A percentile compares a stretch with the other conserved stretches of the same genome.
Conservation (phyloP, 1,140 invertebrate species). For the Drosophila tsacasi region DNA sequence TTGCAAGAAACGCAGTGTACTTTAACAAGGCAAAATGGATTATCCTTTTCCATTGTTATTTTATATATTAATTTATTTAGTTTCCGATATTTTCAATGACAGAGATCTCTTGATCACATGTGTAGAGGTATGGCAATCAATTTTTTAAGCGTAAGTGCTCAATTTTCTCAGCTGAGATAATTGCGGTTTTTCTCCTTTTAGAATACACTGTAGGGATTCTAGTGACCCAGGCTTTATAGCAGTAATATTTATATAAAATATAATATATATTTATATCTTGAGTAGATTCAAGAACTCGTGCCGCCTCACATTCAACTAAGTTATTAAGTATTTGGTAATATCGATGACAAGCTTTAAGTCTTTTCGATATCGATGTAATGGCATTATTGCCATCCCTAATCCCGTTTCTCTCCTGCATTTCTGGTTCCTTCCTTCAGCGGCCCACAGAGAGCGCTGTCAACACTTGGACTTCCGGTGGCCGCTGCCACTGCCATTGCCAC, state of each 20-base stretch:
- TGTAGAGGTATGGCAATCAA: background rate
- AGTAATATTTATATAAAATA: no score
- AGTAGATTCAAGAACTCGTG: background rate
- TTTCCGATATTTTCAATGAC: no score
- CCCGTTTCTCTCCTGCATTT: slow-evolving; percentile 9
- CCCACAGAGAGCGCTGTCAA: slow-evolving; percentile 76
- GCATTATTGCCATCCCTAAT: slow-evolving; percentile 11
- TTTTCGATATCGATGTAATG: background rate
- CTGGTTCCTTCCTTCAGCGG: slow-evolving; percentile 41
- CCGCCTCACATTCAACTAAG: background rate
- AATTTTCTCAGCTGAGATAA: no score
- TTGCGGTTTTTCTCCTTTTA: no score
- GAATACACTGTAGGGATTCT: no score
- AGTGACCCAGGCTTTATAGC: no score
- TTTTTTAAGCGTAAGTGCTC: no score
- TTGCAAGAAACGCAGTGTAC: no score
- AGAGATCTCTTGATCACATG: background rate
- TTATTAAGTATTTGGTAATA: background rate
- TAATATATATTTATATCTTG: no score
- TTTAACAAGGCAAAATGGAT: no score
- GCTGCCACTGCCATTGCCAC: slow-evolving; percentile 7
- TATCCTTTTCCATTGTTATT: no score
- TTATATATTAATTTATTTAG: no score
- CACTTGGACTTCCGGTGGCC: slow-evolving; percentile 73
- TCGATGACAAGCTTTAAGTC: background rate